Evolutionary conservation across 2,797 vertebrate species (phyloP).

Genomic region (Sitta carolinensis): DNA sequence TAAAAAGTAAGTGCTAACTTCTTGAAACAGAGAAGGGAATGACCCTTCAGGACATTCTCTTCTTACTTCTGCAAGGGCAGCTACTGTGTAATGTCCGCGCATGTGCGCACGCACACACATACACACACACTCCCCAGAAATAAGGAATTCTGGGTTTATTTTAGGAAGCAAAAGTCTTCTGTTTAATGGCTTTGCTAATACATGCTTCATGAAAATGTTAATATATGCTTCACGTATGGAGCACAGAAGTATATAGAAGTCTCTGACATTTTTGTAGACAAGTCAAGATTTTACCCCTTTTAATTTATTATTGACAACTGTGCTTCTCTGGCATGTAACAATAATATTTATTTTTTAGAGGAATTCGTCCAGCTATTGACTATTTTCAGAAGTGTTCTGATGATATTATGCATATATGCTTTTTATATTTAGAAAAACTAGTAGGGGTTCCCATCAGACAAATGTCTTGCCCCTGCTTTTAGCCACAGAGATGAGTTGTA

Average conservation of each 20-base stretch:
- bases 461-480: neutral
- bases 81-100: neutral
- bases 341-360: neutral
- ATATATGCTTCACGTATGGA: neutral
- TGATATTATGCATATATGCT: too few species aligned
- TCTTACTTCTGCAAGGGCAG: neutral
- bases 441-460: neutral
- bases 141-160: neutral
- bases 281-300: neutral
- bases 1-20: conserved; percentile 81
- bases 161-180: neutral
- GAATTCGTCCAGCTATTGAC: neutral
- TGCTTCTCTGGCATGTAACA: neutral
- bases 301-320: neutral
- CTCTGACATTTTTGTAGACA: neutral
- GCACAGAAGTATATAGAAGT: neutral
- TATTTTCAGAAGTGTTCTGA: neutral
- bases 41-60: neutral
- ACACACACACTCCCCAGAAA: neutral
- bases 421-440: neutral
- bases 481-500: neutral
- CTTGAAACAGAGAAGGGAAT: neutral
- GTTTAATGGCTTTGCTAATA: neutral
- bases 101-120: neutral
- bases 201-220: neutral